Conservation (phyloP, 2,888 invertebrate species). For the Gryllus longicercus region DNA sequence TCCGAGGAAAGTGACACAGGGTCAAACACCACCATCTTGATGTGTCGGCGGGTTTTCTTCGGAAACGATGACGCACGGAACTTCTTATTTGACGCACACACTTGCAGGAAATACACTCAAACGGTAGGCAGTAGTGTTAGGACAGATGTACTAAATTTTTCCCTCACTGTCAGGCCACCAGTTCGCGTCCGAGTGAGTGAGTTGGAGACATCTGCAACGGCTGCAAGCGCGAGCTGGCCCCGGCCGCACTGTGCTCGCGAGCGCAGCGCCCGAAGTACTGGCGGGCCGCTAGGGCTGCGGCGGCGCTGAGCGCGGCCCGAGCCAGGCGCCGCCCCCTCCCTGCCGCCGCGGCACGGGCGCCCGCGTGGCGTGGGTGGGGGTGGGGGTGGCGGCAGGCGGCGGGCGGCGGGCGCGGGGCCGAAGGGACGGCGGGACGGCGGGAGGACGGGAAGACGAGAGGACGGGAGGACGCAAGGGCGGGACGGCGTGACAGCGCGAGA, state of each 20-base stretch:
- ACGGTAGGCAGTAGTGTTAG: neutral
- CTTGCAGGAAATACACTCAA: neutral
- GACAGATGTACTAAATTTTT: neutral
- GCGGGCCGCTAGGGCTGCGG: neutral
- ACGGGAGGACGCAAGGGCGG: neutral
- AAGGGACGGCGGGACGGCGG: neutral
- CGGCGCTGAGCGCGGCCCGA: neutral
- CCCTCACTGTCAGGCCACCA: neutral
- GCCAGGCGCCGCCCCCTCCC: neutral
- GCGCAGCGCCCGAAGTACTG: slow-evolving; percentile 17
- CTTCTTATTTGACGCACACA: neutral
- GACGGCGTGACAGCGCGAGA: neutral
- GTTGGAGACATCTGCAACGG: neutral
- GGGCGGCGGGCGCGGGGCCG: neutral
- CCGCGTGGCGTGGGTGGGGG: neutral
- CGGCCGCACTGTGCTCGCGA: slow-evolving; percentile 2
- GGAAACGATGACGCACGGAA: neutral
- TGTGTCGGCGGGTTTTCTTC: slow-evolving; percentile 3
- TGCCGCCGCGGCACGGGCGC: neutral
- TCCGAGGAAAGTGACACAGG: neutral
- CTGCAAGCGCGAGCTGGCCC: neutral
- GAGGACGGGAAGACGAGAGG: neutral
- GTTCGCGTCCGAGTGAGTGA: neutral
- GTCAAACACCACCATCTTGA: slow-evolving; percentile 2
- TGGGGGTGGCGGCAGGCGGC: neutral